Percentiles rank a stretch among this genome's conserved stretches.
phyloP scores from a whole-genome alignment of 2,888 invertebrate genomes.

The Acronicta alni region DNA sequence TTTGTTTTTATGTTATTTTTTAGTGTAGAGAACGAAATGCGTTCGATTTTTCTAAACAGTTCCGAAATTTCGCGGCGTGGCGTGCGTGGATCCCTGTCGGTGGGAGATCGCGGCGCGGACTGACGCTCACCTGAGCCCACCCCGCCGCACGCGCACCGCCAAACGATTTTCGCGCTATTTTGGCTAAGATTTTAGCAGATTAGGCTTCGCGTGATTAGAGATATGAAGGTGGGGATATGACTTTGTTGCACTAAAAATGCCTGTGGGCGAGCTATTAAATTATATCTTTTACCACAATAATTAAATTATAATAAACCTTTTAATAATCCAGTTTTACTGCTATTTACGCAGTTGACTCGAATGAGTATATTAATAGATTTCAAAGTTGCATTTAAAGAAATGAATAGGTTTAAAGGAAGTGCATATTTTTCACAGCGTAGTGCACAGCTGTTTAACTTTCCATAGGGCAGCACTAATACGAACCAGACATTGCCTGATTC shows the following conservation, averaged over 20 bases:
- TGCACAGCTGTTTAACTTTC: conserved; percentile 66
- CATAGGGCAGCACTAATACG: conserved; percentile 70
- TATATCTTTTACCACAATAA: conserved; percentile 74
- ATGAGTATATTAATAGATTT: conserved; percentile 34
- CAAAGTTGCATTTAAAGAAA: conserved; percentile 40
- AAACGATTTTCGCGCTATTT: conserved; percentile 89
- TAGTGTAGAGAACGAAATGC: conserved; percentile 57
- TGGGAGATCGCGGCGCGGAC: conserved; percentile 85
- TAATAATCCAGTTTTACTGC: conserved; percentile 73
- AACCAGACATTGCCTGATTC: conserved; percentile 78
- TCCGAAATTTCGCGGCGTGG: conserved; percentile 82
- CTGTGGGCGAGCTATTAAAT: conserved; percentile 82
- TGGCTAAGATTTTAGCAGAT: conserved; percentile 87
- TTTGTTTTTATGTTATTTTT: conserved; percentile 55
- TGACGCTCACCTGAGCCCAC: conserved; percentile 83
- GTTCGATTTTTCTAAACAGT: conserved; percentile 77
- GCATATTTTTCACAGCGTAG: conserved; percentile 55
- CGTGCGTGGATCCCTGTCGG: conserved; percentile 85
- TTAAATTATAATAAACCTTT: conserved; percentile 68
- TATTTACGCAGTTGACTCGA: conserved; percentile 46
- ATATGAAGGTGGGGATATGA: conserved; percentile 74
- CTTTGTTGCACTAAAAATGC: conserved; percentile 68
- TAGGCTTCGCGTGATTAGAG: conserved; percentile 86
- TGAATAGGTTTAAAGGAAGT: conserved; percentile 33
- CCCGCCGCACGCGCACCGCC: conserved; percentile 83